These are phyloP conservation scores for Dipodomys merriami DNA, from an alignment of 2,113 vertebrate species.

Conservation along the genomic window DNA sequence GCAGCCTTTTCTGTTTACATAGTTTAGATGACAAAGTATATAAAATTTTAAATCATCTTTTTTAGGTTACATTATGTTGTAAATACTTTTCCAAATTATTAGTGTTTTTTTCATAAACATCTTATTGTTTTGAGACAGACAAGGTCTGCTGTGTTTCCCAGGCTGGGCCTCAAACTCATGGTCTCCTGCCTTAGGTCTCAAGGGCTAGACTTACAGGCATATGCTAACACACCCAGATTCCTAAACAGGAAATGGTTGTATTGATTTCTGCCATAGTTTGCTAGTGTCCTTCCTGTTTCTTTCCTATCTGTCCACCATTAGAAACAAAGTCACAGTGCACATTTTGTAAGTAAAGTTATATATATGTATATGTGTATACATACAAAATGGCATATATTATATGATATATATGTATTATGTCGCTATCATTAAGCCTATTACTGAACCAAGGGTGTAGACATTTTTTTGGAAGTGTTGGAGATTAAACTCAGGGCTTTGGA, in stretches of 20 bases:
- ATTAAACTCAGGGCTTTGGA: not conserved
- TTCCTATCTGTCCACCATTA: not conserved
- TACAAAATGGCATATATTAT: too few relatives aligned
- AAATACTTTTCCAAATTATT: not conserved
- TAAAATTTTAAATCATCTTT: not conserved
- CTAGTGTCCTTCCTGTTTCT: not conserved
- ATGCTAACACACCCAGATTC: not conserved
- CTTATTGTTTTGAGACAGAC: not conserved
- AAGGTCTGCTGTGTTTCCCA: too few relatives aligned
- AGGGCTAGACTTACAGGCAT: too few relatives aligned
- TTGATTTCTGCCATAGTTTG: not conserved
- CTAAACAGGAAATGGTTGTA: not conserved
- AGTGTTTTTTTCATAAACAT: not conserved
- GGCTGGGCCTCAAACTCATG: too few relatives aligned
- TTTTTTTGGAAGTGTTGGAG: too few relatives aligned
- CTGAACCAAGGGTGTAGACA: not conserved
- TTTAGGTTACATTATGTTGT: not conserved
- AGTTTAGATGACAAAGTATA: not conserved
- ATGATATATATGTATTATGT: too few relatives aligned
- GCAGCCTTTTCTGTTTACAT: not conserved
- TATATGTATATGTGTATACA: not conserved
- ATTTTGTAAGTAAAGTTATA: not conserved
- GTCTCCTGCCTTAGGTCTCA: too few relatives aligned
- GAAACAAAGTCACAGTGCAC: not conserved
- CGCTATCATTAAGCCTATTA: too few relatives aligned